Percentiles rank a stretch among this genome's conserved stretches.
These are phyloP conservation scores for Gavialis gangeticus DNA, from an alignment of 2,113 vertebrate genomes.

Conservation along the genomic window DNA sequence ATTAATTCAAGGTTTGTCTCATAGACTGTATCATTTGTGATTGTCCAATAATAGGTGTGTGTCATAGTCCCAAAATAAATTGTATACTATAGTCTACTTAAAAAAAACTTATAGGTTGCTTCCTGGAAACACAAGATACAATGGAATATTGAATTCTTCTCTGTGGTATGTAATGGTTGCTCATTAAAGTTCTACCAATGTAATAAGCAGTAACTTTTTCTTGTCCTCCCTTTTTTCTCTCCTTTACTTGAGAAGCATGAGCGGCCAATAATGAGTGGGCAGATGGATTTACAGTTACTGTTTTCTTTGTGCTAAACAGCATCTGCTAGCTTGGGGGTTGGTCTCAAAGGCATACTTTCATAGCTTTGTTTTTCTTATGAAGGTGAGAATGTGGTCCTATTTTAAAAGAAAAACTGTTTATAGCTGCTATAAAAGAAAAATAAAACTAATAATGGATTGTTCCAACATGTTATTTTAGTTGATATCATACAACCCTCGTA, in stretches of 20 bases:
- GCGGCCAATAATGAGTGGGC: background rate
- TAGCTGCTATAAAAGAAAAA: background rate
- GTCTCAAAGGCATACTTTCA: background rate
- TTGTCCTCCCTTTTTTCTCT: background rate
- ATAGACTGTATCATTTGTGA: background rate
- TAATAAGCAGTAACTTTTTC: background rate
- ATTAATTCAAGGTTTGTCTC: background rate
- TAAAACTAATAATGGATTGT: background rate
- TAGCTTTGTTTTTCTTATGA: background rate
- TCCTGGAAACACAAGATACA: background rate
- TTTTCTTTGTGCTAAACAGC: background rate
- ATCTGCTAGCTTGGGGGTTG: background rate
- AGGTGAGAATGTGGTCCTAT: background rate
- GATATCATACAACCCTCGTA: background rate
- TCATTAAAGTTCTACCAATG: background rate
- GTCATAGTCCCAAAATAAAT: background rate
- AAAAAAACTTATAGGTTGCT: background rate
- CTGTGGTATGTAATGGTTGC: background rate
- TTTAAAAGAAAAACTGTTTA: background rate
- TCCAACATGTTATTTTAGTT: background rate
- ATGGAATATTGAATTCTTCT: background rate
- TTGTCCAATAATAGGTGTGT: background rate
- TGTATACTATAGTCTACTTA: background rate
- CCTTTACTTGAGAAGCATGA: background rate
- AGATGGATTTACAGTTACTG: background rate